A percentile compares a stretch with the other conserved stretches of the same genome.
These are phyloP conservation scores for Pyrrhosoma nymphula DNA, from an alignment of 2,888 invertebrate species.

Conservation along the genomic window DNA sequence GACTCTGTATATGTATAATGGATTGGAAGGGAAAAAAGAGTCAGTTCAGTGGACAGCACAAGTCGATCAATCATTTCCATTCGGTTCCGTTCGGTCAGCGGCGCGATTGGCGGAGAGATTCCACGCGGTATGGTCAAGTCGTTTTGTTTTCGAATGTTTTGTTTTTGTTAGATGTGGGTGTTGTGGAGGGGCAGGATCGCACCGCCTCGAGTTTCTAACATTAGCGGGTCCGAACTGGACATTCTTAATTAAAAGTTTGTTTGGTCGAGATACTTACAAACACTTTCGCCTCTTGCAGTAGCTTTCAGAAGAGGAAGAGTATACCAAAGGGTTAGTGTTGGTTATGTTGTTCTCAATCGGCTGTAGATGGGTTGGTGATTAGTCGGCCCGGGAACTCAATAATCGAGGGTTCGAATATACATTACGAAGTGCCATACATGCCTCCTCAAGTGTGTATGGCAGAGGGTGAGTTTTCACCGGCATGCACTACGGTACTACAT, in stretches of 20 bases:
- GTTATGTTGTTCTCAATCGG: no score
- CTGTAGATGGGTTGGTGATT: no score
- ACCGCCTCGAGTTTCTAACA: not conserved
- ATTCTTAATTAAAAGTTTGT: not conserved
- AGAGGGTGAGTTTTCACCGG: no score
- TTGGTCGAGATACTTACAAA: not conserved
- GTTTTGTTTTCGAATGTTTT: not conserved
- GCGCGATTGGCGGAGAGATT: not conserved
- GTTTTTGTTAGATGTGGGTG: no score
- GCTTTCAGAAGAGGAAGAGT: not conserved
- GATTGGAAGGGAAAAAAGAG: not conserved
- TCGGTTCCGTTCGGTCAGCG: slow-evolving; percentile 10
- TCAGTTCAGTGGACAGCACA: not conserved
- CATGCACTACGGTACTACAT: no score
- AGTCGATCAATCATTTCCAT: slow-evolving; percentile 21
- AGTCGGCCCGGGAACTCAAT: no score
- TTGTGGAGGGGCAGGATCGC: not conserved
- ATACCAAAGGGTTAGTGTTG: no score
- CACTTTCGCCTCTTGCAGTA: not conserved
- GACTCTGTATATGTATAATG: not conserved
- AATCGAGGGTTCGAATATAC: no score
- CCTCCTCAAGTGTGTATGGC: no score
- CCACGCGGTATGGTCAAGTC: not conserved
- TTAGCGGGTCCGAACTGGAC: not conserved
- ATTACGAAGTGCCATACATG: no score